Evolutionary conservation across 2,113 vertebrate species (phyloP).

Genomic region (Myanophis thanlyinensis): DNA sequence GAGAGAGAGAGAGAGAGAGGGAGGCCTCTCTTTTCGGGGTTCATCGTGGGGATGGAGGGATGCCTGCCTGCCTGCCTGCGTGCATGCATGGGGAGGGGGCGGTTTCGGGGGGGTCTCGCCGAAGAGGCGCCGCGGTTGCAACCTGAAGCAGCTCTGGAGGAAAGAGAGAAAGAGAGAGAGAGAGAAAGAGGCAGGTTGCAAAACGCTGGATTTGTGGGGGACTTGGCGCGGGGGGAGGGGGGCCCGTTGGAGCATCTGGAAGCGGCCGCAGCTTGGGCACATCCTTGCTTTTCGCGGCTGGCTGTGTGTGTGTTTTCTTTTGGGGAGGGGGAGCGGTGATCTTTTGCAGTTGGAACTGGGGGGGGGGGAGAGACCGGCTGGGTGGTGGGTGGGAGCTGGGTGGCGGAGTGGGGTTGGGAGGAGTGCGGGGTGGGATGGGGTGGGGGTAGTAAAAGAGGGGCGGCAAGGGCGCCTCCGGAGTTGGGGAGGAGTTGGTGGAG

Average conservation of each 20-base stretch:
- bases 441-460: too few species aligned
- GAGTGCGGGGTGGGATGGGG: neutral
- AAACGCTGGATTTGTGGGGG: neutral
- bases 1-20: too few species aligned
- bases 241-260: neutral
- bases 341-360: neutral
- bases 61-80: too few species aligned
- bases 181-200: neutral
- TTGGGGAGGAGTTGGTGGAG: neutral
- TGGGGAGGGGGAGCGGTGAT: neutral
- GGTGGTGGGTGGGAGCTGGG: neutral
- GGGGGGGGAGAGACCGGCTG: neutral
- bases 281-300: neutral
- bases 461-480: neutral
- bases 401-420: too few species aligned
- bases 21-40: neutral
- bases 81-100: neutral
- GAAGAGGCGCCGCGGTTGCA: neutral
- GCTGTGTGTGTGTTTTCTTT: too few species aligned
- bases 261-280: neutral
- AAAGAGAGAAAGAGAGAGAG: too few species aligned
- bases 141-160: neutral
- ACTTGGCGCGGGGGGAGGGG: too few species aligned
- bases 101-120: neutral
- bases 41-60: too few species aligned